A percentile compares a stretch with the other conserved stretches of the same genome.
phyloP scores from a whole-genome alignment of 2,888 invertebrate species.

The Mamestra brassicae region DNA sequence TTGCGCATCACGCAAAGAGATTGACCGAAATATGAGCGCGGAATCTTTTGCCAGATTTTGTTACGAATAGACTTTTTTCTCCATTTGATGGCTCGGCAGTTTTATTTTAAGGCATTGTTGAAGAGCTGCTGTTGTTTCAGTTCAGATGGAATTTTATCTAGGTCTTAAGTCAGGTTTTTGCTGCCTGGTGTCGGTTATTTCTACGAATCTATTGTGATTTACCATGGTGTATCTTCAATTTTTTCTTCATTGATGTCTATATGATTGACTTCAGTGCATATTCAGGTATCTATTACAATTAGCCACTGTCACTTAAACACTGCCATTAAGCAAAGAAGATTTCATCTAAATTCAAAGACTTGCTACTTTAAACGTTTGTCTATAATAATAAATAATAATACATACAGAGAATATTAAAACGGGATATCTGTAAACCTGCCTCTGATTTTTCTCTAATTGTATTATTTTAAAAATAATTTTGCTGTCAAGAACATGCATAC shows the following conservation, averaged over 20 bases:
- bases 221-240: not conserved
- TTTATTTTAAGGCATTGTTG: not conserved
- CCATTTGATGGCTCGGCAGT: not conserved
- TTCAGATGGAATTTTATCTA: not conserved
- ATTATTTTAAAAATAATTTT: constrained; percentile 17
- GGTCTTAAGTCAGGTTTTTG: not conserved
- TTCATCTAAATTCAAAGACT: not conserved
- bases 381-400: no score
- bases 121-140: not conserved
- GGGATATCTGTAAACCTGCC: no score
- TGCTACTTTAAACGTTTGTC: no score
- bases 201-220: not conserved
- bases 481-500: constrained; percentile 7
- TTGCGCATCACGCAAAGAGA: constrained; percentile 50
- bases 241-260: no score
- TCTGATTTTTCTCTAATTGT: not conserved
- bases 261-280: no score
- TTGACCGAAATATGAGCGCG: constrained; percentile 50
- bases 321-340: not conserved
- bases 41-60: constrained; percentile 41
- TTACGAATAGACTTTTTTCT: not conserved
- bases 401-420: no score
- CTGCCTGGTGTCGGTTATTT: not conserved
- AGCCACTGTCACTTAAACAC: no score
- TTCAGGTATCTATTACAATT: no score